Evolutionary conservation across 2,888 invertebrate genomes (phyloP), one percentile per base, ranked within the genome.

Genomic region (Chromoteleia sp.): DNA sequence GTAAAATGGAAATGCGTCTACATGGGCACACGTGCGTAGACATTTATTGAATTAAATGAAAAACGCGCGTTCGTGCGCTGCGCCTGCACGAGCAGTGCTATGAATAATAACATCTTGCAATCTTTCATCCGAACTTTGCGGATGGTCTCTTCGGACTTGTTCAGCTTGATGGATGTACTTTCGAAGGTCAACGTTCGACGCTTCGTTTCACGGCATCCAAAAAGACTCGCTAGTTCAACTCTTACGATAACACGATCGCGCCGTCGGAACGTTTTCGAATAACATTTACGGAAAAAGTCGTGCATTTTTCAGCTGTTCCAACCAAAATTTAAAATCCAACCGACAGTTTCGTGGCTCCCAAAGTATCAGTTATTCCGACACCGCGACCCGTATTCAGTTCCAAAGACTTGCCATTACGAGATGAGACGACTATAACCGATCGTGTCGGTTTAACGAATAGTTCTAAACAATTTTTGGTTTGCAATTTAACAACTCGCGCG

Each of bases 1-100:
- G 81, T 78, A 68, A 75, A 78, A 61, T 70, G 81, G 82, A 84
- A 84, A 84, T 58, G 68, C 79, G 78, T 83, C 74, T 83, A 79
- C 81, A 81, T 76, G 70, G 68, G 73, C 79, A 76, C 76, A 81
- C 71, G 75, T 68, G 68, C 54, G 68, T 61, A 41, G 78, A 78
- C 78, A 43, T 50, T 71, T 68, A 58, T 71, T 65, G 78, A 78
- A 71, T 71, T 56, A 58, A 50, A 30, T 30, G 71, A 65, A 78
- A 71, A 70, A 65, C 71, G 63, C 29, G 58, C 70, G 50, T 50
- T 41, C 67, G 70, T 56, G 21, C 33, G 52, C 30, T 41, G 50
- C 41, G 19, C 52, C 39, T 43, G 50, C 43, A 21, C 21, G 45
- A 59, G 19, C 59, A 25, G 17, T 39, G 52, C 61, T 45, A 77